These are phyloP conservation scores for Grantiella picta DNA, from an alignment of 2,113 vertebrate genomes.

Conservation along the genomic window DNA sequence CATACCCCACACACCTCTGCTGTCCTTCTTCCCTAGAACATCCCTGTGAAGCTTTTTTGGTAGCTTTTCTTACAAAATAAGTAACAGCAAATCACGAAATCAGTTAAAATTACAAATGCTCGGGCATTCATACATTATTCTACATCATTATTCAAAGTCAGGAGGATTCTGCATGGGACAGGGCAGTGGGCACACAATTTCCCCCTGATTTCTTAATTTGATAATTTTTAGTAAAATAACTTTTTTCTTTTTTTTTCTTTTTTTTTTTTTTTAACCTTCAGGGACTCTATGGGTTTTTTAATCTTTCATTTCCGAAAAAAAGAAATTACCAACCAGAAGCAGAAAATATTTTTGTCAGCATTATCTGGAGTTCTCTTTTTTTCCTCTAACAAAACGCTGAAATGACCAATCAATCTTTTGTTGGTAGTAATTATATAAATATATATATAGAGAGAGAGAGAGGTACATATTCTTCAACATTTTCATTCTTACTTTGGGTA, in stretches of 20 bases:
- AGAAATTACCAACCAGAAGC: not conserved
- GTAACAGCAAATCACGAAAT: not conserved
- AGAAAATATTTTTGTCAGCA: not conserved
- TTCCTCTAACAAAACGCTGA: not conserved
- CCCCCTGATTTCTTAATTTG: not conserved
- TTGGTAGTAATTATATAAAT: not conserved
- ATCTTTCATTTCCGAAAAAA: not conserved
- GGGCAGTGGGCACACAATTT: not conserved
- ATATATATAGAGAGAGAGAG: too few relatives aligned
- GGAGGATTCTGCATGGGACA: not conserved
- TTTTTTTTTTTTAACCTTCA: not conserved
- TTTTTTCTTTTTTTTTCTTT: not conserved
- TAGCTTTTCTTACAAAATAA: not conserved
- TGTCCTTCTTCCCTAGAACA: not conserved
- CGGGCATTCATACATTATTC: not conserved
- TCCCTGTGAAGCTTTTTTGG: not conserved
- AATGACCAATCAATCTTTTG: accelerated
- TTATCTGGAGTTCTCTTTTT: not conserved
- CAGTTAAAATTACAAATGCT: not conserved
- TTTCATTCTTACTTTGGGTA: not conserved
- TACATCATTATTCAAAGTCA: not conserved
- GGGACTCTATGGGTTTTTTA: not conserved
- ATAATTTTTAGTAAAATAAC: not conserved
- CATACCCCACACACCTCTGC: not conserved
- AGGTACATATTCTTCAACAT: not conserved